Base-by-base conservation (phyloP, 2,888 invertebrate species). In the Agapetus fuscipes region DNA sequence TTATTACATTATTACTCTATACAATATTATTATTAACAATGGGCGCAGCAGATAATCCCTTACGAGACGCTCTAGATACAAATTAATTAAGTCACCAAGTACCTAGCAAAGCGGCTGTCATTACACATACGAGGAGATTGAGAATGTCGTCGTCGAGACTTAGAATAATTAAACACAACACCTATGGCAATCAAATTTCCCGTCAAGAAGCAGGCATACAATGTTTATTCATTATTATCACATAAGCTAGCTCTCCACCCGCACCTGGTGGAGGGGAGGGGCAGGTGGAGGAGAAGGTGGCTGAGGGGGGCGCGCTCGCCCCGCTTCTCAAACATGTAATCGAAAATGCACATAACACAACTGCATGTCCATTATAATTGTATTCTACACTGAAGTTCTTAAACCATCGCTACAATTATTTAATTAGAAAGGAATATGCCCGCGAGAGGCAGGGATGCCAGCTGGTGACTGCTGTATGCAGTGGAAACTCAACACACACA, bases 371-470 rank as follows among this genome's bases (percentile, higher is more conserved):
- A 33, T 36, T 34, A 15, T 32, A 30, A 37, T 41, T 32, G 31
- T 41, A 43, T 36, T 38, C 46, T 46, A 41, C 40, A 39, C 35
- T 34, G 41, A 45, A 35, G 31, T 36, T 41, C 36, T 33, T 42
- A 12, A 33, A 34, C 26, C 35, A 12, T 39, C 30, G 37, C 43
- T 41, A 42, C 24, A 40, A 31, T 37, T 32, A 37, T 43, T 37
- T 39, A 43, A 38, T 37, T 11, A 46, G 46, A 46, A 43, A 46
- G 46, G 46, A 46, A 43, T 43, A 40, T 34, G 36, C 17, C 27
- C 7, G 34, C 41, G n/a, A 15, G 14, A 16, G 30, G 27, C 36
- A 26, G 36, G 26, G 25, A 7, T 9, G 24, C 30, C 27, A 9
- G 16, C 17, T 7, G 17, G 20, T 16, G 17, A 17, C 31, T 25